Evolutionary conservation across 2,888 invertebrate genomes (phyloP).

Genomic region (Eupithecia tripunctaria): DNA sequence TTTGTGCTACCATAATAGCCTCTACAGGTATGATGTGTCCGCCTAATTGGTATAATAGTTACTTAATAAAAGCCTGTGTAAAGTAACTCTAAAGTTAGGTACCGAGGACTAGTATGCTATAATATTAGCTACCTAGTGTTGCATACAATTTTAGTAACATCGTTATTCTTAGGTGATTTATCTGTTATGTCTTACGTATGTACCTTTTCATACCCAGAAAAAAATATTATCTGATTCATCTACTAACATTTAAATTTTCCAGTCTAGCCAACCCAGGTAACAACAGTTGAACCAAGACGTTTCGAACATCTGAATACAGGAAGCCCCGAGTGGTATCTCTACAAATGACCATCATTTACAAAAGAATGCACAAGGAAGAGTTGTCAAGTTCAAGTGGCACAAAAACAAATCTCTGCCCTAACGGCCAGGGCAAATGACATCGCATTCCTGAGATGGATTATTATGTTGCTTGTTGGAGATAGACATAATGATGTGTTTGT

Average conservation of each 20-base stretch:
- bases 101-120: too few relatives aligned
- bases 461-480: slow-evolving; percentile 32
- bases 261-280: neutral
- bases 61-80: neutral
- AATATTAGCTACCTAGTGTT: too few relatives aligned
- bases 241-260: neutral
- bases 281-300: neutral
- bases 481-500: slow-evolving; percentile 22
- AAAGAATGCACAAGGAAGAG: slow-evolving; percentile 46
- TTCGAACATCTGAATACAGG: slow-evolving; percentile 9
- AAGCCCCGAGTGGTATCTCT: neutral
- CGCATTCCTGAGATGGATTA: slow-evolving; percentile 46
- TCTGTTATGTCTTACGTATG: too few relatives aligned
- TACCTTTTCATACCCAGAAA: neutral
- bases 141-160: too few relatives aligned
- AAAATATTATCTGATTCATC: neutral
- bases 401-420: slow-evolving; percentile 39
- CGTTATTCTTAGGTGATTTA: too few relatives aligned
- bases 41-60: neutral
- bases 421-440: slow-evolving; percentile 44
- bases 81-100: neutral
- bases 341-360: slow-evolving; percentile 34
- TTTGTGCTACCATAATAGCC: neutral
- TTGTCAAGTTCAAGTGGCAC: slow-evolving; percentile 35
- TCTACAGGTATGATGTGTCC: neutral